Conservation (phyloP, 2,888 invertebrate genomes). For the Cheilosia urbana region DNA sequence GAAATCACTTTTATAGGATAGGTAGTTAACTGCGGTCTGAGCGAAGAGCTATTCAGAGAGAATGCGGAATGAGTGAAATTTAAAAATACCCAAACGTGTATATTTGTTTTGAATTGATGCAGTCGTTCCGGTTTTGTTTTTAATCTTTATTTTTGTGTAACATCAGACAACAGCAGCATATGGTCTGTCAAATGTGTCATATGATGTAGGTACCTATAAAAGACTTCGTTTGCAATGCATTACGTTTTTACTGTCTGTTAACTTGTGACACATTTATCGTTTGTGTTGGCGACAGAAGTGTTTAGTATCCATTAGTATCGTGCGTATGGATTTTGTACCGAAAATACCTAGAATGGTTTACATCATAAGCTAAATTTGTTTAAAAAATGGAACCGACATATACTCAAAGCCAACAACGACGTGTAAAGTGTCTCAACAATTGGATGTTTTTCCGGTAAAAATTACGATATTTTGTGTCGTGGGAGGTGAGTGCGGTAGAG, state of each 20-base stretch:
- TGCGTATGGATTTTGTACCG: neutral
- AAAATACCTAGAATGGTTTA: neutral
- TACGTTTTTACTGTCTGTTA: conserved; percentile 15
- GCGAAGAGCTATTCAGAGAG: neutral
- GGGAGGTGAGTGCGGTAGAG: too few species aligned
- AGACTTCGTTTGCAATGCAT: conserved; percentile 8
- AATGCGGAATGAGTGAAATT: neutral
- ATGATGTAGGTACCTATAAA: neutral
- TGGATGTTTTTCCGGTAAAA: too few species aligned
- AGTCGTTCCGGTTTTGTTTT: neutral
- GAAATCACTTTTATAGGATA: neutral
- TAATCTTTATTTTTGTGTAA: neutral
- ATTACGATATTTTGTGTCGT: too few species aligned
- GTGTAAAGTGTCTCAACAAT: too few species aligned
- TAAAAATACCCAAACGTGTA: neutral
- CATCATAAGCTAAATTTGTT: neutral
- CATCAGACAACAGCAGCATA: neutral
- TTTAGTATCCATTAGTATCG: conserved; percentile 33
- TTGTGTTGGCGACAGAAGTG: conserved; percentile 17
- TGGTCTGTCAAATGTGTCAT: neutral
- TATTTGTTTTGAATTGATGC: neutral
- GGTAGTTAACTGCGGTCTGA: neutral
- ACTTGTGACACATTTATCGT: conserved; percentile 8
- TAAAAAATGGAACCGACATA: neutral
- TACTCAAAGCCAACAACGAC: too few species aligned